These are phyloP conservation scores for Aethina tumida DNA, from an alignment of 1,140 invertebrate species.

Conservation along the genomic window DNA sequence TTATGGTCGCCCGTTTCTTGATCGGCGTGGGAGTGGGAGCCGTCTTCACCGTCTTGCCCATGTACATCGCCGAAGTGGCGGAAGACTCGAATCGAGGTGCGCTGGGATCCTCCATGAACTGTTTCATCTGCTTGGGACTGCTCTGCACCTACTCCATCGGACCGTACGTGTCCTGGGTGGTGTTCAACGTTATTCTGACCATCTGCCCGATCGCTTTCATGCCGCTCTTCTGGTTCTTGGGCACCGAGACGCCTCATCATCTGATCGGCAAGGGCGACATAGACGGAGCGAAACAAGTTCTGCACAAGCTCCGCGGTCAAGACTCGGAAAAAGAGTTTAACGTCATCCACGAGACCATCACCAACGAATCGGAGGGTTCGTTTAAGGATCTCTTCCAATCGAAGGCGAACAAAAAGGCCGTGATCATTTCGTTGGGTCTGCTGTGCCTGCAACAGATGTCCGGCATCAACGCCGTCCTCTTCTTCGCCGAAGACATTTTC, in stretches of 20 bases:
- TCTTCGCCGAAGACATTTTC: constrained; percentile 68
- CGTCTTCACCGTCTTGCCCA: constrained; percentile 40
- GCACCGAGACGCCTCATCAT: constrained; percentile 68
- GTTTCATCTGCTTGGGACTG: constrained; percentile 23
- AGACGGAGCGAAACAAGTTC: constrained; percentile 47
- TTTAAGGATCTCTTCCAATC: constrained; percentile 46
- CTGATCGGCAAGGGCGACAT: constrained; percentile 46
- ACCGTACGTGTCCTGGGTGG: constrained; percentile 43
- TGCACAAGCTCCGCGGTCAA: constrained; percentile 49
- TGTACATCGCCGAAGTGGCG: constrained; percentile 42
- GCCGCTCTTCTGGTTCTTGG: constrained; percentile 36
- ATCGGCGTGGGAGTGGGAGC: constrained; percentile 38
- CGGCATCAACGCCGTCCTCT: constrained; percentile 75
- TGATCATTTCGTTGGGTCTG: constrained; percentile 58
- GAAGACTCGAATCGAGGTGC: constrained; percentile 27
- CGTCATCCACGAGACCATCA: constrained; percentile 14
- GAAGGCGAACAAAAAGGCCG: constrained; percentile 46
- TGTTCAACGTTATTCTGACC: constrained; percentile 39
- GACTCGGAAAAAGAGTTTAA: constrained; percentile 26
- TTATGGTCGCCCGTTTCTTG: constrained; percentile 34
- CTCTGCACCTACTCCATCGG: constrained; percentile 46
- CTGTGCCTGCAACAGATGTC: constrained; percentile 66
- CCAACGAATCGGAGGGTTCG: constrained; percentile 31
- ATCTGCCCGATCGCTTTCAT: constrained; percentile 43
- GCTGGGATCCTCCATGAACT: constrained; percentile 21